Base-by-base conservation (phyloP, 2,888 invertebrate species). In the Chromoteleia sp. region DNA sequence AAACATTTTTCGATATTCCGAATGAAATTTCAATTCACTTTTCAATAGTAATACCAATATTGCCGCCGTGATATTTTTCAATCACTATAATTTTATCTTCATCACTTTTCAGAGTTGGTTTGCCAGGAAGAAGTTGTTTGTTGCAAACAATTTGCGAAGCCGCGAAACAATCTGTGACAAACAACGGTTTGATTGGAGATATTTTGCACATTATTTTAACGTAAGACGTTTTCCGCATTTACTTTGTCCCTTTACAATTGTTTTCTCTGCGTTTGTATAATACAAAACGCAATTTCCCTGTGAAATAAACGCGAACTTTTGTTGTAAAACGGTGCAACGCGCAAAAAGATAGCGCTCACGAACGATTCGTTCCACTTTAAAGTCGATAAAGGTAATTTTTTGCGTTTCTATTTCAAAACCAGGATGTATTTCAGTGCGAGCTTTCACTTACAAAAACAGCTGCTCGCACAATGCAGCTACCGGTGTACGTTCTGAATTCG, bases 161-260 rank as follows among this genome's bases (percentile, higher is more conserved):
- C 67, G 92, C 94, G 25, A 92, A 91, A 21, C 89, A 91, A 14
- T 93, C 93, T 61, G 90, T 94, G 70, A 82, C 82, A 4, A 89
- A 92, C 65, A 94, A 94, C 86, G 95, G 96, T 6, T 89, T 95
- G 5, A 86, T 95, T 45, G 95, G 96, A 2, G 95, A 95, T 88
- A 89, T 96, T 80, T 91, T 96, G 36, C 94, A 95, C 87, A 93
- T 95, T 36, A 88, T 95, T 76, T 93, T 96, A 79, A 94, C 95
- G 96, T 96, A 92, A 94, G 84, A 41, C 10, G 43, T 12, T 39
- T 43, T 25, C 15, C 6, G n/a, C 61, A 2, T 17, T 48, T 1
- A 10, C 19, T 21, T 45, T 6, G 17, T 10, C 4, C 17, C 2
- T 19, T 30, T 48, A 21, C 50, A 6, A 29, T 30, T 48, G 1